These are phyloP conservation scores for Hemithea aestivaria DNA, from an alignment of 2,888 invertebrate species.

Conservation along the genomic window DNA sequence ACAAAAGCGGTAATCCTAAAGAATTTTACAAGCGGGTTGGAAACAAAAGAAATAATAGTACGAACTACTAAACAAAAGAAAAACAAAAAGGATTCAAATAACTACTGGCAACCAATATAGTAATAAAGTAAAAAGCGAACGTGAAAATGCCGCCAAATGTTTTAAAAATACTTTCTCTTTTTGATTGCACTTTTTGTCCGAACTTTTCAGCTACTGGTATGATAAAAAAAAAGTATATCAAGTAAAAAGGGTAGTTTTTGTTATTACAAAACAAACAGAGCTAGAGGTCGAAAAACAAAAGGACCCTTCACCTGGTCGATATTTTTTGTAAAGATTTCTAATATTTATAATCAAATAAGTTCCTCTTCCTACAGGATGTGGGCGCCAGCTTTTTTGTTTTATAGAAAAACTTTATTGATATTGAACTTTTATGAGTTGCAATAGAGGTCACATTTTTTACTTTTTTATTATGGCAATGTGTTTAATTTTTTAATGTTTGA, in stretches of 20 bases:
- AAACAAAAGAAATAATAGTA: constrained; percentile 11
- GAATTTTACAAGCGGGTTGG: neutral
- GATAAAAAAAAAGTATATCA: constrained; percentile 33
- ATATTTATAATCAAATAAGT: constrained; percentile 77
- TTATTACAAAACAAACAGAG: constrained; percentile 47
- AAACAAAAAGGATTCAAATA: constrained; percentile 9
- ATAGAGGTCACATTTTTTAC: constrained; percentile 27
- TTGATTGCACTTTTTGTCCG: constrained; percentile 40
- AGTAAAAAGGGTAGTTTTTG: constrained; percentile 20
- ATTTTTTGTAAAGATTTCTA: constrained; percentile 56
- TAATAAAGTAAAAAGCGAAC: constrained; percentile 27
- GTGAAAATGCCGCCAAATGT: constrained; percentile 21
- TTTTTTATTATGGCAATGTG: constrained; percentile 63
- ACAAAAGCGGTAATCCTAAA: too few relatives aligned
- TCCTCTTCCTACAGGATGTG: constrained; percentile 71
- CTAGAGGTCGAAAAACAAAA: constrained; percentile 54
- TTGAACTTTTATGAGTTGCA: constrained; percentile 28
- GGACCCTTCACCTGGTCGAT: constrained; percentile 63
- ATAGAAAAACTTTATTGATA: constrained; percentile 36
- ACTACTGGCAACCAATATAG: constrained; percentile 16
- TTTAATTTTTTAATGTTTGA: constrained; percentile 53
- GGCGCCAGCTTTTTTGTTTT: constrained; percentile 58
- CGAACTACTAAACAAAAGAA: constrained; percentile 10
- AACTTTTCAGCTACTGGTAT: constrained; percentile 38
- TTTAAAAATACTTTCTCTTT: constrained; percentile 57